Percentiles rank a stretch among this genome's conserved stretches.
Conservation (phyloP, 1,140 invertebrate genomes). For the Drosophila watanabei region DNA sequence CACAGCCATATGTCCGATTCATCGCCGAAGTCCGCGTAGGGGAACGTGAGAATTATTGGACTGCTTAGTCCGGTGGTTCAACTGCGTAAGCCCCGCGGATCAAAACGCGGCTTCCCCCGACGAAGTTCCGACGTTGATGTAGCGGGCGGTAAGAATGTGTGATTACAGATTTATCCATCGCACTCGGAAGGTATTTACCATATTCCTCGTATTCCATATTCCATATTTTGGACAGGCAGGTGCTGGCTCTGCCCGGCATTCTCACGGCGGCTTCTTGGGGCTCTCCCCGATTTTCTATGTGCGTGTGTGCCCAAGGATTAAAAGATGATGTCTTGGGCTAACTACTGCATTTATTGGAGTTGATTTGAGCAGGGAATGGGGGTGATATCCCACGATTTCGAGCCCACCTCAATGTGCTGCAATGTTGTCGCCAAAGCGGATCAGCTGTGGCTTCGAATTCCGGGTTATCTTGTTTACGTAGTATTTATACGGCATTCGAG, state of each 20-base stretch:
- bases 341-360: constrained; percentile 58
- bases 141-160: constrained; percentile 53
- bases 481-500: constrained; percentile 3
- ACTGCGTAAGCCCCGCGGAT: constrained; percentile 66
- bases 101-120: constrained; percentile 65
- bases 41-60: constrained; percentile 80
- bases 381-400: constrained; percentile 44
- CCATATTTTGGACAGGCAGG: constrained; percentile 52
- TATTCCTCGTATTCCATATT: constrained; percentile 48
- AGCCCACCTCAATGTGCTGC: constrained; percentile 38
- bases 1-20: constrained; percentile 60
- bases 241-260: constrained; percentile 40
- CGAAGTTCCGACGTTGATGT: constrained; percentile 60
- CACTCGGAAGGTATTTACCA: constrained; percentile 52
- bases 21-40: constrained; percentile 34
- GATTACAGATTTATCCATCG: constrained; percentile 57
- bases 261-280: constrained; percentile 53
- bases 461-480: constrained; percentile 39
- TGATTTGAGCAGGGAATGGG: constrained; percentile 28
- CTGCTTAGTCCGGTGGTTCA: constrained; percentile 78
- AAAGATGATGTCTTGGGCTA: constrained; percentile 56
- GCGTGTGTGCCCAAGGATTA: constrained; percentile 62
- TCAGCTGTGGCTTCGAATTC: constrained; percentile 31
- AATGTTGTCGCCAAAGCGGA: constrained; percentile 16
- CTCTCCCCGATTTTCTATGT: constrained; percentile 8